Conservation (phyloP, 2,797 vertebrate species). For the Notolabrus celidotus region DNA sequence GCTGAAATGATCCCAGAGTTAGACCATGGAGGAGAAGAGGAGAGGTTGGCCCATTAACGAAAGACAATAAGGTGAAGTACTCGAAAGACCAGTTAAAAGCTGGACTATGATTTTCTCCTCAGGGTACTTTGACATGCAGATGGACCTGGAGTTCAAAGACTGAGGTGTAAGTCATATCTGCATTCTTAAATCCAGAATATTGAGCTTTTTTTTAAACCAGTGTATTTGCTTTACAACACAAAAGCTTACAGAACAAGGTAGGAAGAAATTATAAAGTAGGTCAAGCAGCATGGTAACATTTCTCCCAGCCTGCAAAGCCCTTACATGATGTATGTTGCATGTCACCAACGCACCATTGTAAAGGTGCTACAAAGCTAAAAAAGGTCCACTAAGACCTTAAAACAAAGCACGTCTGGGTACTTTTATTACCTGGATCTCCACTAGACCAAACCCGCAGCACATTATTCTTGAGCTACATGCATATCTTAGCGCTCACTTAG, state of each 20-base stretch:
- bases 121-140: background rate
- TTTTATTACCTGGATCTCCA: no score
- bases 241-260: background rate
- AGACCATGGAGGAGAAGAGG: background rate
- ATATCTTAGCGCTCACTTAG: background rate
- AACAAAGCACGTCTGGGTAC: no score
- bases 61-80: background rate
- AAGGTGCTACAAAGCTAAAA: background rate
- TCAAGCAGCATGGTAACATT: no score
- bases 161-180: background rate
- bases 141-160: background rate
- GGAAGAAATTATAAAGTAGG: background rate
- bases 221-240: background rate
- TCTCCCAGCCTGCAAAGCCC: background rate
- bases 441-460: no score
- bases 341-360: background rate
- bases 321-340: background rate
- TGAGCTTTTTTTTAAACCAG: background rate
- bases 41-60: conserved; percentile 9
- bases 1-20: background rate
- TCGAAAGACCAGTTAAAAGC: background rate
- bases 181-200: no score
- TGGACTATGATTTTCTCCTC: background rate
- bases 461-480: background rate
- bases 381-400: no score